phyloP scores from a whole-genome alignment of 2,888 invertebrate species.

The Caenorhabditis panamensis region DNA sequence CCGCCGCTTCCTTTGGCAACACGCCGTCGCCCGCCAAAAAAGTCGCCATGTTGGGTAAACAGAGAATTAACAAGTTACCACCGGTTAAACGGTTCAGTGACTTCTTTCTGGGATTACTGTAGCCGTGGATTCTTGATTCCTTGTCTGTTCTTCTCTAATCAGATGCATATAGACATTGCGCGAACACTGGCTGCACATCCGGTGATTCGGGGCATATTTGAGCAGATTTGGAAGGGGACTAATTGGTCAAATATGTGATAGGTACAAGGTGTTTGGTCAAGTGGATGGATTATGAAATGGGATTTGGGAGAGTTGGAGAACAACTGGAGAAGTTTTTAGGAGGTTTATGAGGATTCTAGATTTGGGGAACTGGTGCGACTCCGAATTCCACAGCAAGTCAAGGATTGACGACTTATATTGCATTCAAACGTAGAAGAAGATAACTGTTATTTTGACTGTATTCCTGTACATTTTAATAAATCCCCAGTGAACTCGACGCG shows the following conservation, averaged over 20 bases:
- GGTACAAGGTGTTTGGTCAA: constrained; percentile 32
- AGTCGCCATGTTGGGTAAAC: constrained; percentile 49
- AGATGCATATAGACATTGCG: constrained; percentile 12
- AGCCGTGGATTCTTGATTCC: not conserved
- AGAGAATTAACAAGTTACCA: constrained; percentile 43
- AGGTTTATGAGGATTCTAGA: too few relatives aligned
- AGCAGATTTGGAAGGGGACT: constrained; percentile 23
- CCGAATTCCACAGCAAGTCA: too few relatives aligned
- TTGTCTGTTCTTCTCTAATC: not conserved
- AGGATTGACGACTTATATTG: too few relatives aligned
- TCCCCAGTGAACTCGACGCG: too few relatives aligned
- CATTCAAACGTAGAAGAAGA: too few relatives aligned
- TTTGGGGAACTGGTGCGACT: too few relatives aligned
- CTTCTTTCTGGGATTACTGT: too few relatives aligned
- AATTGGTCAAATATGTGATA: constrained; percentile 13
- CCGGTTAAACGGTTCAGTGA: constrained; percentile 1
- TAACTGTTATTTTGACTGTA: too few relatives aligned
- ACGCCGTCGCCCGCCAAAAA: constrained; percentile 38
- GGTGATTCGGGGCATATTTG: constrained; percentile 34
- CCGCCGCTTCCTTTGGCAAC: constrained; percentile 31
- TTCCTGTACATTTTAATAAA: too few relatives aligned
- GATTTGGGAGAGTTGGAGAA: not conserved
- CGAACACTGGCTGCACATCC: constrained; percentile 24
- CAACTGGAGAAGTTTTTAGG: too few relatives aligned
- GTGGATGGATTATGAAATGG: constrained; percentile 4